Percentiles rank a stretch among this genome's conserved stretches.
Conservation (phyloP, 37 sponge, comb jelly and placozoan genomes). For the Crambe crambe region DNA sequence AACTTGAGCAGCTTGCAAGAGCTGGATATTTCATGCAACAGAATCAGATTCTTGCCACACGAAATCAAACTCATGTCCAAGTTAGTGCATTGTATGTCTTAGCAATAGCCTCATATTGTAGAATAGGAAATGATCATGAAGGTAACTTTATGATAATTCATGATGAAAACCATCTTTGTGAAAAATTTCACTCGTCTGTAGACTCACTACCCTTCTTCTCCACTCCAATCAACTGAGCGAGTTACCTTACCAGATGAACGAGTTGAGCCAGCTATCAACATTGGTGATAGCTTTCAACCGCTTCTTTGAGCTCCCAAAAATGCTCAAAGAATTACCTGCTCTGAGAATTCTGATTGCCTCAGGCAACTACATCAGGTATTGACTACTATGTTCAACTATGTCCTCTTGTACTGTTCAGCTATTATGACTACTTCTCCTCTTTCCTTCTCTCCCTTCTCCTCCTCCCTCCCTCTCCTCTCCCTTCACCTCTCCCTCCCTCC, state of each 20-base stretch:
- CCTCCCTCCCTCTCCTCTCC: too few species aligned
- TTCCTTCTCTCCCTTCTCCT: too few species aligned
- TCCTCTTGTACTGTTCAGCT: neutral
- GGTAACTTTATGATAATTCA: too few species aligned
- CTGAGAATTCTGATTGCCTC: conserved; percentile 64
- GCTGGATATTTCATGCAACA: conserved; percentile 77
- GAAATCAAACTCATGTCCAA: conserved; percentile 57
- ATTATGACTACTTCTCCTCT: neutral
- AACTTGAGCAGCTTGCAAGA: conserved; percentile 51
- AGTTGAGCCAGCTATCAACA: conserved; percentile 51
- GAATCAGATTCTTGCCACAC: conserved; percentile 36
- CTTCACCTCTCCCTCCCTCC: too few species aligned
- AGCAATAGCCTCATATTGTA: too few species aligned
- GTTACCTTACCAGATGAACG: conserved; percentile 58
- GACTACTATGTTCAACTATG: neutral
- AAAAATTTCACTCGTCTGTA: too few species aligned
- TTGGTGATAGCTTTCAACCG: conserved; percentile 84
- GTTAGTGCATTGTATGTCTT: too few species aligned
- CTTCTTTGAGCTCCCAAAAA: conserved; percentile 56
- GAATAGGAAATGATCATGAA: too few species aligned
- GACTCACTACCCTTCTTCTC: conserved; percentile 74
- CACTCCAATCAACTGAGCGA: conserved; percentile 72
- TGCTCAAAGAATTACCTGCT: conserved; percentile 45
- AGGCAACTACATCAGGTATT: conserved; percentile 75
- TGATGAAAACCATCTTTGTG: too few species aligned